phyloP scores from a whole-genome alignment of 2,113 vertebrate species.

The Dryoscopus gambensis region DNA sequence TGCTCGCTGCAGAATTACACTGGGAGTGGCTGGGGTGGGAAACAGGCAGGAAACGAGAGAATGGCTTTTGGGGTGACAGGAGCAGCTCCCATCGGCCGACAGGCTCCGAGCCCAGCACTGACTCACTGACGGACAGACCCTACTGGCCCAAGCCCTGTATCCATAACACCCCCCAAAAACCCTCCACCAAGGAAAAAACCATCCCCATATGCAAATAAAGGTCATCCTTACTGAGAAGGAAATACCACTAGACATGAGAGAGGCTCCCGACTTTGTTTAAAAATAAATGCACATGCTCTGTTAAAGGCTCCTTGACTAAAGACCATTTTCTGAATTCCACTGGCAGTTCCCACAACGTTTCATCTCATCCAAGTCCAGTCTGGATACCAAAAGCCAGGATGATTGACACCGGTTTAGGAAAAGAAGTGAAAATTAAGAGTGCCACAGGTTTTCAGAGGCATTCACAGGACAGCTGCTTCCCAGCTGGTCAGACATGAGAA shows the following conservation, averaged over 20 bases:
- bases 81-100: not conserved
- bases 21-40: not conserved
- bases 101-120: not conserved
- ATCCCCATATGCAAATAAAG: not conserved
- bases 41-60: not conserved
- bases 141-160: no score
- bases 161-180: not conserved
- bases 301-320: not conserved
- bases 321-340: not conserved
- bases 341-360: not conserved
- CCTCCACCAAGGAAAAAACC: not conserved
- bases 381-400: not conserved
- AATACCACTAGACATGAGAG: not conserved
- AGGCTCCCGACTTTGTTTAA: not conserved
- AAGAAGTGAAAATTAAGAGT: not conserved
- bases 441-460: not conserved
- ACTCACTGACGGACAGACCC: not conserved
- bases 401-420: not conserved
- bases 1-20: not conserved
- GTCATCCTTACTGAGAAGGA: not conserved
- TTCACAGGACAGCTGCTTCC: not conserved
- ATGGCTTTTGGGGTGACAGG: not conserved
- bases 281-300: accelerated
- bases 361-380: not conserved
- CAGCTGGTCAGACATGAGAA: accelerated